Evolutionary conservation across 2,113 vertebrate genomes (phyloP).

Genomic region (Chunga burmeisteri): DNA sequence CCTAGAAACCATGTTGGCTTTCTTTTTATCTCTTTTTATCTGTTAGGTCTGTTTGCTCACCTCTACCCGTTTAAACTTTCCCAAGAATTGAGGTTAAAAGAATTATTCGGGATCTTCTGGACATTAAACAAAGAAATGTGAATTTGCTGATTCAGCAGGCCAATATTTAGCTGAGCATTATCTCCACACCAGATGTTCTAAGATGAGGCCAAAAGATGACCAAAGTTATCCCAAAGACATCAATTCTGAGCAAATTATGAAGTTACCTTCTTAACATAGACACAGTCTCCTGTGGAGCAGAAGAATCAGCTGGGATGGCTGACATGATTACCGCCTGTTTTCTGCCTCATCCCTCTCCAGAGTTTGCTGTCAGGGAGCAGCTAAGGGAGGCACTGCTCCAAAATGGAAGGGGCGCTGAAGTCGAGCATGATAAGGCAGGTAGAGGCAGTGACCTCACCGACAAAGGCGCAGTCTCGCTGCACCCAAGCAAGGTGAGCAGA

Average conservation of each 20-base stretch:
- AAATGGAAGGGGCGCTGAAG: background rate
- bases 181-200: background rate
- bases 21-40: background rate
- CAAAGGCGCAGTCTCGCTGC: background rate
- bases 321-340: background rate
- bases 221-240: background rate
- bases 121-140: background rate
- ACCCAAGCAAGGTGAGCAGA: background rate
- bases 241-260: background rate
- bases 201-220: background rate
- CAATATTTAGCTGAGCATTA: background rate
- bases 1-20: background rate
- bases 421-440: background rate
- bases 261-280: background rate
- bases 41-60: background rate
- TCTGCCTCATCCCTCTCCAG: background rate
- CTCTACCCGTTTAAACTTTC: background rate
- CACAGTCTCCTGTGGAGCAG: background rate
- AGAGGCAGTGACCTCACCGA: background rate
- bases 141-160: background rate
- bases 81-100: background rate
- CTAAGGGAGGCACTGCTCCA: background rate
- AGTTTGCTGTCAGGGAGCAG: background rate
- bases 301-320: background rate
- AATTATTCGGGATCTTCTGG: background rate